Conservation (phyloP, 2,113 vertebrate genomes). For the Nibea albiflora region DNA sequence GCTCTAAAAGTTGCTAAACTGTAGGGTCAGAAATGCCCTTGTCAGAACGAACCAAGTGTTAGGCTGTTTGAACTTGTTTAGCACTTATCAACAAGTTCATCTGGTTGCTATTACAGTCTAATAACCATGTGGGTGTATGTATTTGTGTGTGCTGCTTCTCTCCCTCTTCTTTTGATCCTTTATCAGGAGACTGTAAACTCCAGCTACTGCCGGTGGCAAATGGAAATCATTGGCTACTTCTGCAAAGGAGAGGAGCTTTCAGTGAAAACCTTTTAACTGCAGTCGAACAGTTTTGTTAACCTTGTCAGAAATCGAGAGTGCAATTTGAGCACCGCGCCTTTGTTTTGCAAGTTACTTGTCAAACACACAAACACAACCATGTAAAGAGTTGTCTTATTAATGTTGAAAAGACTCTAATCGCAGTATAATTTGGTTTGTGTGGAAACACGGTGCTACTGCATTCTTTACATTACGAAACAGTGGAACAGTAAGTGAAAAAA, state of each 20-base stretch:
- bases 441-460: neutral
- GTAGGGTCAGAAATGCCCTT: slow-evolving; percentile 44
- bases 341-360: slow-evolving; percentile 1
- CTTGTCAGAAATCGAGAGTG: slow-evolving; percentile 14
- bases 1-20: slow-evolving; percentile 36
- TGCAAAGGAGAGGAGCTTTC: slow-evolving; percentile 47
- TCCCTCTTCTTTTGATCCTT: slow-evolving; percentile 52
- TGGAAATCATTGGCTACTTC: slow-evolving; percentile 68
- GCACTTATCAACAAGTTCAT: slow-evolving; percentile 65
- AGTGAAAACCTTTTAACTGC: slow-evolving; percentile 49
- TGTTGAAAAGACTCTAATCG: neutral
- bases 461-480: neutral
- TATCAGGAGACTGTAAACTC: slow-evolving; percentile 57
- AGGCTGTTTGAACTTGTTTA: slow-evolving; percentile 55
- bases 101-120: slow-evolving; percentile 62
- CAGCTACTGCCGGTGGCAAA: slow-evolving; percentile 54
- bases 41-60: slow-evolving; percentile 47
- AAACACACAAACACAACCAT: neutral
- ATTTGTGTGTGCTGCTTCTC: slow-evolving; percentile 22
- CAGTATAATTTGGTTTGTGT: neutral
- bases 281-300: slow-evolving; percentile 34
- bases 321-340: slow-evolving; percentile 10
- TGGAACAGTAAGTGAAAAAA: neutral
- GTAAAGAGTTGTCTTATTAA: neutral
- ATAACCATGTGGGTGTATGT: slow-evolving; percentile 38